A percentile compares a stretch with the other conserved stretches of the same genome.
phyloP scores from a whole-genome alignment of 2,113 vertebrate species.

The Lepidothrix coronata region DNA sequence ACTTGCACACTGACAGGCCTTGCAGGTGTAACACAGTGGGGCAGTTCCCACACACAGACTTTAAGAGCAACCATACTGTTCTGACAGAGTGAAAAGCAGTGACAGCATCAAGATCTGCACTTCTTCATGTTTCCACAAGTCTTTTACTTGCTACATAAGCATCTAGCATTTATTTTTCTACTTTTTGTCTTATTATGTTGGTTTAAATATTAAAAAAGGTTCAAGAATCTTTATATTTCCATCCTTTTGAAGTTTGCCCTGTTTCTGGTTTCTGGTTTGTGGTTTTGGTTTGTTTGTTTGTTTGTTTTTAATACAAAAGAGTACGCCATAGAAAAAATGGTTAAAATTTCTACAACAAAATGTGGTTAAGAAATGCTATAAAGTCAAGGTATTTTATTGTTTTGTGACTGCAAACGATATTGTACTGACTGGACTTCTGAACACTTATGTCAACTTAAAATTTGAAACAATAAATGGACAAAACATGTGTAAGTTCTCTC shows the following conservation, averaged over 20 bases:
- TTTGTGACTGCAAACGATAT: background rate
- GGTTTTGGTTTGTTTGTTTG: background rate
- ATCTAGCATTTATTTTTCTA: background rate
- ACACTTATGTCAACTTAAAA: background rate
- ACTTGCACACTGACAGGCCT: background rate
- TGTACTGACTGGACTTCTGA: background rate
- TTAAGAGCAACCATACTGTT: fast-evolving
- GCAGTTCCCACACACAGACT: background rate
- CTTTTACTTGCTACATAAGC: background rate
- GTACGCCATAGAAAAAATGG: background rate
- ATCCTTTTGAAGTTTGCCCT: background rate
- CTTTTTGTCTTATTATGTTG: background rate
- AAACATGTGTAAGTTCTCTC: background rate
- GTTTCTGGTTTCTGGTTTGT: too few species aligned
- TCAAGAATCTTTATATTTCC: background rate
- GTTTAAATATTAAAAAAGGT: background rate
- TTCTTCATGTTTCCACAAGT: background rate
- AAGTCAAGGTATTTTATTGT: background rate
- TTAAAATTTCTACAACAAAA: background rate
- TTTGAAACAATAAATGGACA: background rate
- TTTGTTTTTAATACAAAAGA: background rate
- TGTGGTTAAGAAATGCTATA: background rate
- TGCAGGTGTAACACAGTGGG: fast-evolving
- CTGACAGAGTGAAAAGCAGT: fast-evolving
- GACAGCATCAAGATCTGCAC: fast-evolving